A percentile compares a stretch with the other conserved stretches of the same genome.
Conservation (phyloP, 1,140 invertebrate species). For the Pseudomyrmex sp. region DNA sequence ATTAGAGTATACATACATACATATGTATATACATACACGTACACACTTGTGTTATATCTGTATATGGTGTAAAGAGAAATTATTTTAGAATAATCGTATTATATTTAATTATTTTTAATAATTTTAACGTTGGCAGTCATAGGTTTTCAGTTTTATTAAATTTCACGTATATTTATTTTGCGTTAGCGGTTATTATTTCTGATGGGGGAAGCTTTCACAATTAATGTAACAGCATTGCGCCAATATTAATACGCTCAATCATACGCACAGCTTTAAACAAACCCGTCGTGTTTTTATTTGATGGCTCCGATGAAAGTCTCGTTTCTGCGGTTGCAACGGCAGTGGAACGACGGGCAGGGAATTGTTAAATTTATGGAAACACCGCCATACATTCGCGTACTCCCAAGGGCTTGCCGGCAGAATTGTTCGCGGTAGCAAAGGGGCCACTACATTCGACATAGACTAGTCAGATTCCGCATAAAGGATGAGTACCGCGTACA, state of each 20-base stretch:
- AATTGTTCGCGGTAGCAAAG: slow-evolving; percentile 57
- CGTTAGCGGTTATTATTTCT: not conserved
- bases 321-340: slow-evolving; percentile 38
- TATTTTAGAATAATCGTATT: not conserved
- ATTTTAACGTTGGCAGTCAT: not conserved
- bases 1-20: too few species aligned
- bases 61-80: not conserved
- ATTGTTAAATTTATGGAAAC: slow-evolving; percentile 61
- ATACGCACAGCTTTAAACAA: slow-evolving; percentile 11
- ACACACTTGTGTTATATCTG: too few species aligned
- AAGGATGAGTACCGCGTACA: slow-evolving; percentile 30
- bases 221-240: slow-evolving; percentile 3
- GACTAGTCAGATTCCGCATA: slow-evolving; percentile 53
- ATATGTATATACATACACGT: too few species aligned
- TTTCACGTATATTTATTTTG: not conserved
- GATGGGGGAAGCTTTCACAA: not conserved
- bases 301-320: slow-evolving; percentile 51
- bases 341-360: slow-evolving; percentile 37
- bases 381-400: slow-evolving; percentile 38
- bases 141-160: slow-evolving; percentile 7
- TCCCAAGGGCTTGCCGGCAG: slow-evolving; percentile 31
- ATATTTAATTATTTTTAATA: not conserved
- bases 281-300: slow-evolving; percentile 42
- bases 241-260: not conserved
- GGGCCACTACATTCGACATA: slow-evolving; percentile 45